Evolutionary conservation across 2,888 invertebrate genomes (phyloP), one percentile per base, ranked within the genome.

Genomic region (Ceriagrion tenellum): DNA sequence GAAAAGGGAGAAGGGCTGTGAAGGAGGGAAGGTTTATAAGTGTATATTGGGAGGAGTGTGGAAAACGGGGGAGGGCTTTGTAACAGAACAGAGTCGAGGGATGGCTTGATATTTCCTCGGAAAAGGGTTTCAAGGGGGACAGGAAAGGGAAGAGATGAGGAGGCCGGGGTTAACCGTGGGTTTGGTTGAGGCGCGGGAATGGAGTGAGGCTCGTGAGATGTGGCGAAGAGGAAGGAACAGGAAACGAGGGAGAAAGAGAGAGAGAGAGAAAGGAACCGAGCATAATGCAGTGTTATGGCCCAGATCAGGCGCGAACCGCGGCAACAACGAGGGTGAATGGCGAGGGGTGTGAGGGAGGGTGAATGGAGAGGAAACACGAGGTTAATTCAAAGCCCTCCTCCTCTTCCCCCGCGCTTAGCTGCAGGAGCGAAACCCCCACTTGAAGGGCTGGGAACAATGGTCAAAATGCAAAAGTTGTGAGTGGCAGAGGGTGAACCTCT

Each of bases 381-480:
- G 93, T 93, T 93, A 93, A 93, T 74, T 93, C 93, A 93, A 69
- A 35, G 26, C 81, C 69, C 47, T 74, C 93, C n/a, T 35, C n/a
- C n/a, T n/a, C n/a, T n/a, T n/a, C n/a, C n/a, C n/a, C n/a, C n/a
- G n/a, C n/a, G n/a, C n/a, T n/a, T n/a, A n/a, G n/a, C 12, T 35
- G 30, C 93, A 63, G 26, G 69, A 47, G 47, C 47, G 63, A 93
- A 93, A 40, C 47, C 93, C 30, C 59, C 40, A 12, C 74, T 81
- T 81, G 30, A 81, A 35, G 2, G 20, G 16, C 30, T 16, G 23
- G 91, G 40, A 47, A 93, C 93, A 93, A 93, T 93, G 69, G 16
- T 89, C 47, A 89, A 55, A 89, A 69, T 47, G 93, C 47, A n/a
- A 55, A 93, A 69, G 93, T 81, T 63, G 69, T 63, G 93, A 59